Evolutionary conservation across 2,113 vertebrate species (phyloP), one percentile per base, ranked within the genome.

Genomic region (Beaufortia kweichowensis): DNA sequence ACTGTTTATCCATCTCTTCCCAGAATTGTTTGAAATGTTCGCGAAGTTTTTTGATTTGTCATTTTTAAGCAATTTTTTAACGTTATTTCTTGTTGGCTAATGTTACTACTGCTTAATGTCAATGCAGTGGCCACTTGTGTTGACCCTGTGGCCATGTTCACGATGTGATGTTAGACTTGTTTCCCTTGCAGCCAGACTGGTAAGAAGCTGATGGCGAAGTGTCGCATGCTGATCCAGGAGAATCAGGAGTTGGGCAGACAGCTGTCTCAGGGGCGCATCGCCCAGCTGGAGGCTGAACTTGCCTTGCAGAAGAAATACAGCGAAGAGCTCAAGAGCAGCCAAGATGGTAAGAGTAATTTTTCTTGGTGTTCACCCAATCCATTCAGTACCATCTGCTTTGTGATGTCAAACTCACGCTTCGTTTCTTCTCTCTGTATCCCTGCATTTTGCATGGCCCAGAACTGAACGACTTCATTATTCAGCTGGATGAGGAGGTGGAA

Each of bases 201-300:
- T 87, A 99, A 99, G 95, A 99, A 99, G 91, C 94, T 99, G 95
- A 99, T 99, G 98, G 96, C 97, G 92, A 99, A 99, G 92, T 99
- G 97, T 92, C 96, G 97, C 90, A 99, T 99, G 97, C 95, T 99
- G 93, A 98, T 99, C 93, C 97, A 99, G 92, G 97, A 99, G 91
- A 99, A 99, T 91, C 98, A 99, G 92, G 98, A 99, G 89, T 86
- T 99, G 90, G 98, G 98, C 84, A 94, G 97, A 89, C 98, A 99
- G 92, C 94, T 98, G 86, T 98, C 97, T 86, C 97, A 99, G 94
- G 97, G 97, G 81, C 96, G 97, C 83, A 98, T 99, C 87, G 97
- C 97, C 87, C 97, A 99, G 86, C 94, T 99, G 91, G 97, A 99
- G 92, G 97, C 97, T 66, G 97, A 99, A 90, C 90, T 99, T 88